phyloP scores from a whole-genome alignment of 1,140 invertebrate genomes.

The Belonocnema kinseyi region DNA sequence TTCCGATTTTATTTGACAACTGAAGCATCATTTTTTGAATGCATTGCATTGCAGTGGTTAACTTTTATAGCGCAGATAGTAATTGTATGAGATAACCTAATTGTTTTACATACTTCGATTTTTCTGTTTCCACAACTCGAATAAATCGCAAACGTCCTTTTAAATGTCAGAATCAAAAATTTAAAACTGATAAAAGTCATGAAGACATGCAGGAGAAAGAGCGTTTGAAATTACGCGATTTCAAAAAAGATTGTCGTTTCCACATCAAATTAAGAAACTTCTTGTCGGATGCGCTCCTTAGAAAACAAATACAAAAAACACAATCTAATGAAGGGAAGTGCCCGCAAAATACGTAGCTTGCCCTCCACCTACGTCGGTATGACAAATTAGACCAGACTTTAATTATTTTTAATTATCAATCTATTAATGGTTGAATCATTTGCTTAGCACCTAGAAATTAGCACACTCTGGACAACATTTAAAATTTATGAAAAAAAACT shows the following conservation, averaged over 20 bases:
- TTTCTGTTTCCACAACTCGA: not conserved
- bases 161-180: not conserved
- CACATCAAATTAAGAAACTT: not conserved
- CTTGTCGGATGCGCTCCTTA: not conserved
- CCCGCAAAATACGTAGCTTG: constrained; percentile 8
- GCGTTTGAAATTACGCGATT: not conserved
- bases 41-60: too few species aligned
- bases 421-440: too few species aligned
- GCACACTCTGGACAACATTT: too few species aligned
- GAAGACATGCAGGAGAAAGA: not conserved
- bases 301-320: not conserved
- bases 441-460: too few species aligned
- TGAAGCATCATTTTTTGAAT: too few species aligned
- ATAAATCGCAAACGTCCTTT: constrained; percentile 5
- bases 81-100: too few species aligned
- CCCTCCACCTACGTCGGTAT: not conserved
- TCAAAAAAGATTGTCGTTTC: not conserved
- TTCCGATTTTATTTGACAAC: too few species aligned
- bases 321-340: not conserved
- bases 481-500: too few species aligned
- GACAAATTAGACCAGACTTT: not conserved
- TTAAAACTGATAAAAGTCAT: not conserved
- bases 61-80: too few species aligned
- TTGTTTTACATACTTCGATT: not conserved
- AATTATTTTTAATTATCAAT: not conserved